Base-by-base conservation (phyloP, 53 echinoderm and acorn worm species). In the Echinarachnius parma region DNA sequence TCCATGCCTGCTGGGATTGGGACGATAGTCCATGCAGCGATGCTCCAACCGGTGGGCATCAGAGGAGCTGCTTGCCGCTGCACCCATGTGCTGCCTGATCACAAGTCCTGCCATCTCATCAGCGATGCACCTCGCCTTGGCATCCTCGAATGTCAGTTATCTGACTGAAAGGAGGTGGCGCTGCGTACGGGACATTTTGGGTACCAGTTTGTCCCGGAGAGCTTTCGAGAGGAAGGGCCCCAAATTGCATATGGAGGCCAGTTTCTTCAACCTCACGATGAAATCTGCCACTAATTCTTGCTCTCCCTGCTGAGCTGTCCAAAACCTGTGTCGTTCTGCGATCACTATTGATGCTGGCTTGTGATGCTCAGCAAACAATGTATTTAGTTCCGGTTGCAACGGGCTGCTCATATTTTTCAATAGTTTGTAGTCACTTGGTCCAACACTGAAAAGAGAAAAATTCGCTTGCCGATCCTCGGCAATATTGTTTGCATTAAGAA, bases 181-280 rank as follows among this genome's bases (percentile, higher is more conserved):
- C 19, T 80, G 70, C 13, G 57, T 57, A 25, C 80, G 45, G 14
- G 69, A 32, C 50, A 68, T 59, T 30, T 60, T 68, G 26, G 26
- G 69, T 1, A 86, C 83, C 1, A 86, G 71, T 25, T 75, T 57
- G 53, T 86, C 80, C 19, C 79, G 44, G 4, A 90, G 63, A 39
- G 79, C 90, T 21, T 86, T 78, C 28, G 48, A 35, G 36, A 85
- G 53, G 34, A 81, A 85, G 10, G 50, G 62, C 4, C 79, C 79
- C 61, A 90, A 90, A 2, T 71, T 34, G 47, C 82, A 90, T 5
- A 75, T 33, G 23, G 66, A 62, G 31, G 90, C 75, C 19, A 90
- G 60, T 21, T 47, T 47, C 7, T 75, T 31, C 21, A 90, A 48
- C 21, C 64, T 48, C 13, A 80, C 86, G 8, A 83, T 31, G 27